Evolutionary conservation across 2,113 vertebrate species (phyloP).

Genomic region (Marcusenius ussheri): DNA sequence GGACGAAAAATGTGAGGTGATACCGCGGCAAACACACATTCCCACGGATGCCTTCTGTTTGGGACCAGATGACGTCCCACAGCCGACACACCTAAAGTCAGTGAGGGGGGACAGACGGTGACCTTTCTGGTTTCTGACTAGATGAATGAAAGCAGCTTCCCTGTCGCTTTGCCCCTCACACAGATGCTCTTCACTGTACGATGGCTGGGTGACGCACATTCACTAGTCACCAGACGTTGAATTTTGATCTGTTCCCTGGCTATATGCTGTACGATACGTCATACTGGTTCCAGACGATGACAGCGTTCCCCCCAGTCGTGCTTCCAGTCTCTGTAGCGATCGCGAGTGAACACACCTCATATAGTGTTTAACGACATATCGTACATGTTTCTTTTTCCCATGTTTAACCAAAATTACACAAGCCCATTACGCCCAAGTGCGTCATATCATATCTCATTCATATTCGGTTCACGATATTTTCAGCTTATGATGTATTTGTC

Average conservation of each 20-base stretch:
- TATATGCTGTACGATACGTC: background rate
- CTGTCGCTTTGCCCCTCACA: background rate
- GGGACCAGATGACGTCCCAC: background rate
- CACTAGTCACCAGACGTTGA: background rate
- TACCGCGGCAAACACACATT: background rate
- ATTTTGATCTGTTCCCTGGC: background rate
- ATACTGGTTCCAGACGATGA: background rate
- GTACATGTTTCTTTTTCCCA: background rate
- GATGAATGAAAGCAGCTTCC: background rate
- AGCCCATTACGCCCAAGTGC: background rate
- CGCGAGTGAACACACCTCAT: background rate
- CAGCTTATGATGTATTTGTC: background rate
- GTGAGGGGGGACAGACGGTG: background rate
- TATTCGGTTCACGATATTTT: background rate
- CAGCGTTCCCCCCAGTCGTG: background rate
- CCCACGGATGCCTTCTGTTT: background rate
- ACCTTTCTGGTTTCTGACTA: background rate
- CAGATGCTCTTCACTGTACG: background rate
- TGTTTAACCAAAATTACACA: background rate
- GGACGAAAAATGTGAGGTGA: background rate
- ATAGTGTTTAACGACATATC: background rate
- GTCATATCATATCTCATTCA: background rate
- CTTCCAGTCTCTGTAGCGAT: background rate
- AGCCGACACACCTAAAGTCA: background rate
- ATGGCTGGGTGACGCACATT: background rate